Base-by-base conservation (phyloP, 2,113 vertebrate genomes). In the Boulengerochromis microlepis region DNA sequence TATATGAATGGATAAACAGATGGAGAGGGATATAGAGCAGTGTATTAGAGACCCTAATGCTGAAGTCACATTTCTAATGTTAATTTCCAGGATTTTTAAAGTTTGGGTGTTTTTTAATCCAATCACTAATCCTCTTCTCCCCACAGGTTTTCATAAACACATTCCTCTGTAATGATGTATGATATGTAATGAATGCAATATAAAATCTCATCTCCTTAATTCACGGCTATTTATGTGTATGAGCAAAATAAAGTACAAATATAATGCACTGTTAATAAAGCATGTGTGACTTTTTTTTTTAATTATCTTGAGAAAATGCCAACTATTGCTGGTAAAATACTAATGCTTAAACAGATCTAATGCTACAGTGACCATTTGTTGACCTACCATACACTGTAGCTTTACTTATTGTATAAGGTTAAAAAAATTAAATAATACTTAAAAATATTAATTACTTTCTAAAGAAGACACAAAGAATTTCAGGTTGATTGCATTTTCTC, bases 141-240 rank as follows among this genome's bases (percentile, higher is more conserved):
- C 26, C 53, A 40, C 80, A 88, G 76, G 84, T 86, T 87, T 82
- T 88, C 85, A 84, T 16, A 87, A 61, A 52, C 18, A 84, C 40
- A 86, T 76, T 15, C 9, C n/a, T 57, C 59, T 50, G 18, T 12
- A 29, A 29, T 61, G 61, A 81, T 4, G 13, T 69, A 84, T 50
- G 42, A 74, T 86, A n/a, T 33, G 52, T 82, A 90, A 90, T 86
- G 71, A 87, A 85, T 69, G 66, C 35, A 82, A 69, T 86, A 86
- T 82, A 85, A 90, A 91, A 83, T 83, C 19, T 84, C 22, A 81
- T 56, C 45, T 59, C 82, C 81, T 35, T n/a, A 86, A 56, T 22
- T 76, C 42, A 61, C 8, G 2, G 82, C 86, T 88, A 59, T 85
- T 87, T 83, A 85, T 81, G 26, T 89, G 86, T 81, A 50, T 71